Evolutionary conservation across 2,113 vertebrate genomes (phyloP), one percentile per base, ranked within the genome.

Genomic region (Picathartes gymnocephalus): DNA sequence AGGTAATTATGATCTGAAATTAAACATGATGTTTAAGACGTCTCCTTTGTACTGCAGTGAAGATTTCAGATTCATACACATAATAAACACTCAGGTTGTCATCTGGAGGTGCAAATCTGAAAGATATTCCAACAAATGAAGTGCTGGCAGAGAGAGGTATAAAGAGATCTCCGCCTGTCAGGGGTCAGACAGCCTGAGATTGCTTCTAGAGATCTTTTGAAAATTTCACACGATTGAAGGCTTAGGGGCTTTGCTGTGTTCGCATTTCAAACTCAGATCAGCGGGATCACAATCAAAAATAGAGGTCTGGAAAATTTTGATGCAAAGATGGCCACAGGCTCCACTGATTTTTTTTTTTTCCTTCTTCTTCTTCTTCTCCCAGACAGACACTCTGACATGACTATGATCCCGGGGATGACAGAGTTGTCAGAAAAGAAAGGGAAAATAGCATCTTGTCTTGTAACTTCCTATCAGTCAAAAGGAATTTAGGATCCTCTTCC

Each of bases 211-310:
- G 98, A 98, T 99, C 98, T 99, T 99, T 99, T 98, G 98, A 98
- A 99, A 99, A 99, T 99, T 98, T 99, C 98, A 99, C 98, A 99
- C 98, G 98, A 99, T 99, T 99, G 99, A 98, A 99, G 99, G 98
- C 98, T 99, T 99, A 98, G 98, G 97, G 97, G 98, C 98, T 99
- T 98, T 98, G 96, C 98, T 98, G 98, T 96, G 97, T 98, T 98
- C 98, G 98, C 98, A 98, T 99, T 99, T 99, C 99, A 99, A 98
- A 98, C 98, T 98, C 98, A 99, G 98, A 99, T 99, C 98, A 99
- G 98, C 98, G 97, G 98, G 98, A 98, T 98, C 98, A 98, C 98
- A 98, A 98, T 98, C 92, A 98, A 98, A 98, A 97, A 98, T 97
- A 98, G 97, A 98, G 97, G 97, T 97, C 97, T 98, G 97, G 97